Percentiles rank a stretch among this genome's conserved stretches.
Conservation (phyloP, 2,797 vertebrate species). For the Tenualosa thibaudeaui region DNA sequence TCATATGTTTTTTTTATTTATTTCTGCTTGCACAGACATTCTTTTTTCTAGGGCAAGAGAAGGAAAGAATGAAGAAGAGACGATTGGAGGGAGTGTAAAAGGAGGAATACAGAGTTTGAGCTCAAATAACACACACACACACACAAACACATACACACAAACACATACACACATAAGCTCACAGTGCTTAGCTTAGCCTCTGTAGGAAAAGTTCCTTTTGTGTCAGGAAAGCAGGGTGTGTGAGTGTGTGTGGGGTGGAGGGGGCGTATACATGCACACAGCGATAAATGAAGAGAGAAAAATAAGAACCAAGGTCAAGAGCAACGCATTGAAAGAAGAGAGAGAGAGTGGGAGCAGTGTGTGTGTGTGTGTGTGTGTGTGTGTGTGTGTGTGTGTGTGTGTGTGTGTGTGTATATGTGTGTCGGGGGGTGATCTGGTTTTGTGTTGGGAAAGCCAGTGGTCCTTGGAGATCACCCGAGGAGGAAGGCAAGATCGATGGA, state of each 20-base stretch:
- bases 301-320: background rate
- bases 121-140: background rate
- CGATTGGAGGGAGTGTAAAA: background rate
- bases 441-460: constrained; percentile 30
- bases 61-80: background rate
- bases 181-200: background rate
- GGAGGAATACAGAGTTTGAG: background rate
- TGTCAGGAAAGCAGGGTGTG: background rate
- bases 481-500: constrained; percentile 61
- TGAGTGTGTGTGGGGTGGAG: background rate
- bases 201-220: background rate
- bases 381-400: too few relatives aligned
- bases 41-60: constrained; percentile 6
- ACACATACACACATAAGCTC: background rate
- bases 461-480: constrained; percentile 39
- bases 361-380: too few relatives aligned
- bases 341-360: constrained; percentile 35
- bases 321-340: constrained; percentile 39
- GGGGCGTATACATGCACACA: background rate
- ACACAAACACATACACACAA: background rate
- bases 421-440: background rate
- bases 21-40: constrained; percentile 19
- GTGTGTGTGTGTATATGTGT: too few relatives aligned
- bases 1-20: constrained; percentile 3
- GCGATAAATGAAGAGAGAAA: background rate